Conservation (phyloP, 2,888 invertebrate species). For the Siphonodentalium dalli region DNA sequence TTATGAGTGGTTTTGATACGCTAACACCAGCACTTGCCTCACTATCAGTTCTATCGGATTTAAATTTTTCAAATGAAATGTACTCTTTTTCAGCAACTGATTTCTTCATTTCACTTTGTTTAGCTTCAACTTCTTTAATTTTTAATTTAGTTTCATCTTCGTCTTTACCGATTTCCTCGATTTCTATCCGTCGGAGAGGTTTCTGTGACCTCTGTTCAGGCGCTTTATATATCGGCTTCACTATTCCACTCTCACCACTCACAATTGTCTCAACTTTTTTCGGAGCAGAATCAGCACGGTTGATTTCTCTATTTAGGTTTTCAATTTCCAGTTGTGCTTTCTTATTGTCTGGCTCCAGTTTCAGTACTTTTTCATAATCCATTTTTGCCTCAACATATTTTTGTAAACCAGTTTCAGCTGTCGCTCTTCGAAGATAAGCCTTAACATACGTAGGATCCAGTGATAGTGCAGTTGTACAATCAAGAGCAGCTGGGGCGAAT, state of each 20-base stretch:
- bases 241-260: slow-evolving; percentile 37
- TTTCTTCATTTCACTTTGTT: slow-evolving; percentile 38
- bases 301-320: slow-evolving; percentile 68
- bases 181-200: slow-evolving; percentile 48
- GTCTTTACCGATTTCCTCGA: slow-evolving; percentile 58
- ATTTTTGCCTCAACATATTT: slow-evolving; percentile 76
- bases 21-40: slow-evolving; percentile 4
- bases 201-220: slow-evolving; percentile 55
- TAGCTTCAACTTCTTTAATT: slow-evolving; percentile 26
- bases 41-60: slow-evolving; percentile 23
- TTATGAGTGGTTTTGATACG: background rate
- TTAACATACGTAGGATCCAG: slow-evolving; percentile 66
- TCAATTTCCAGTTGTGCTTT: slow-evolving; percentile 73
- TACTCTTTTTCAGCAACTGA: slow-evolving; percentile 38
- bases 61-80: slow-evolving; percentile 42
- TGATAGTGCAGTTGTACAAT: slow-evolving; percentile 62
- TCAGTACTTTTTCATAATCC: slow-evolving; percentile 76
- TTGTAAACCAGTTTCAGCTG: slow-evolving; percentile 73
- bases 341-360: slow-evolving; percentile 80
- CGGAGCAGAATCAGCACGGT: background rate
- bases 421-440: slow-evolving; percentile 60
- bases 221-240: slow-evolving; percentile 53
- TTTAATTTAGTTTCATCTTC: slow-evolving; percentile 29
- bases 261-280: slow-evolving; percentile 9
- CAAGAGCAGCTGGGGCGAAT: slow-evolving; percentile 65